Base-by-base conservation (phyloP, 1,140 invertebrate species). In the Drosophila lowei region DNA sequence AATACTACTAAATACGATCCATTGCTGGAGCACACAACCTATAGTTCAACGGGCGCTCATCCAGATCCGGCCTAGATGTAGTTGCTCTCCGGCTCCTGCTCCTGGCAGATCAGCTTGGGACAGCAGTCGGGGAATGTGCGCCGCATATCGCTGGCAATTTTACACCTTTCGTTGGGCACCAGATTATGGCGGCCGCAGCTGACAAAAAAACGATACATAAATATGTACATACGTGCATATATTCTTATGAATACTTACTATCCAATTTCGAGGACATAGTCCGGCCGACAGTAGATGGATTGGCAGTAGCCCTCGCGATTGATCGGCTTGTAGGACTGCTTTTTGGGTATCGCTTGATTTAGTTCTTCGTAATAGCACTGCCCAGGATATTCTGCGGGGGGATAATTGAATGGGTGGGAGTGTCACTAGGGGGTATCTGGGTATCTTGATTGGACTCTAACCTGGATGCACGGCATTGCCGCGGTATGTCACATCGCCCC, bases 111-210 rank as follows among this genome's bases (percentile, higher is more conserved):
- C 43, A 90, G 48, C 38, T 86, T 67, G 46, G 89, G 89, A 49
- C 89, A 90, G 50, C 89, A 90, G 0, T 77, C 65, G 15, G 89
- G 89, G 64, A 78, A 90, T 18, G 77, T 81, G 54, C 79, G 89
- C 13, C 76, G 58, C 79, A 90, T 86, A 57, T 90, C 89, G 18
- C 81, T 67, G 28, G 59, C 71, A 16, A 90, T 90, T 38, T 66
- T 75, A 46, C 89, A 90, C 6, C 77, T 75, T 21, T 67, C 73
- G 15, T 62, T 90, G 8, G 89, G 89, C 52, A 74, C 41, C 28
- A 90, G 34, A 62, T 89, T 90, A 34, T 90, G 89, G 7, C 89
- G 89, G 25, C 89, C 85, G 44, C 89, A 90, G n/a, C 89, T 90
- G 46, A 44, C 38, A n/a, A 11, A 11, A 2, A 6, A 7, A 18